Evolutionary conservation across 2,113 vertebrate genomes (phyloP).

Genomic region (Lethenteron reissneri): DNA sequence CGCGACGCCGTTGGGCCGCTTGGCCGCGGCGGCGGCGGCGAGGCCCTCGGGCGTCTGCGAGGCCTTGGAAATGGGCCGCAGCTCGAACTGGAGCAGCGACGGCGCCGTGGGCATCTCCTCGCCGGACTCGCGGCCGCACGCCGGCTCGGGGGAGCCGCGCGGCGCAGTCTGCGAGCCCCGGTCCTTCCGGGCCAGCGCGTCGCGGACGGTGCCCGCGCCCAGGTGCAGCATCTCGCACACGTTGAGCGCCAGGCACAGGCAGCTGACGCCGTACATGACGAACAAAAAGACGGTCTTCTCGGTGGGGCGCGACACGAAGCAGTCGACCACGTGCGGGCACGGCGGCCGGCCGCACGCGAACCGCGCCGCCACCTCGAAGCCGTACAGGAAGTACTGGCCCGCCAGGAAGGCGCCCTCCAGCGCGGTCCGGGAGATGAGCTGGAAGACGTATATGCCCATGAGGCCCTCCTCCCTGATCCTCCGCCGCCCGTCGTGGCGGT

Average conservation of each 20-base stretch:
- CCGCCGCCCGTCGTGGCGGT: conserved; percentile 43
- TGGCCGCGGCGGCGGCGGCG: too few species aligned
- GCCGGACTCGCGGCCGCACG: too few species aligned
- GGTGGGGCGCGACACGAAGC: conserved; percentile 78
- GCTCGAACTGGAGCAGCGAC: too few species aligned
- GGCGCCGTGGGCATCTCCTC: too few species aligned
- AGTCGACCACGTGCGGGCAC: conserved; percentile 80
- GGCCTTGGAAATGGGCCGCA: too few species aligned
- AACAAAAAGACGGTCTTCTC: conserved; percentile 95
- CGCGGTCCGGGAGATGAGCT: conserved; percentile 52
- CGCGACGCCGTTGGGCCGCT: too few species aligned
- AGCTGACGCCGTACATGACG: conserved; percentile 86
- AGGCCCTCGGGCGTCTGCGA: too few species aligned
- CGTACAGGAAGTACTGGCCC: conserved; percentile 76
- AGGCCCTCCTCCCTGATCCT: conserved; percentile 68
- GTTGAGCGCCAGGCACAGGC: conserved; percentile 63
- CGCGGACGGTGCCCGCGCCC: conserved; percentile 67
- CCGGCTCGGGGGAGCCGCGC: too few species aligned
- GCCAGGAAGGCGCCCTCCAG: conserved; percentile 68
- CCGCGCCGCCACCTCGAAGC: conserved; percentile 54
- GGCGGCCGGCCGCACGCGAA: conserved; percentile 59
- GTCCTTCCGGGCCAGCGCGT: conserved; percentile 14
- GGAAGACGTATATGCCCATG: conserved; percentile 77
- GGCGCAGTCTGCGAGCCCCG: too few species aligned
- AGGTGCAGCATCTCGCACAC: conserved; percentile 94